Evolutionary conservation across 2,888 invertebrate species (phyloP).

Genomic region (Perithous albicinctus): DNA sequence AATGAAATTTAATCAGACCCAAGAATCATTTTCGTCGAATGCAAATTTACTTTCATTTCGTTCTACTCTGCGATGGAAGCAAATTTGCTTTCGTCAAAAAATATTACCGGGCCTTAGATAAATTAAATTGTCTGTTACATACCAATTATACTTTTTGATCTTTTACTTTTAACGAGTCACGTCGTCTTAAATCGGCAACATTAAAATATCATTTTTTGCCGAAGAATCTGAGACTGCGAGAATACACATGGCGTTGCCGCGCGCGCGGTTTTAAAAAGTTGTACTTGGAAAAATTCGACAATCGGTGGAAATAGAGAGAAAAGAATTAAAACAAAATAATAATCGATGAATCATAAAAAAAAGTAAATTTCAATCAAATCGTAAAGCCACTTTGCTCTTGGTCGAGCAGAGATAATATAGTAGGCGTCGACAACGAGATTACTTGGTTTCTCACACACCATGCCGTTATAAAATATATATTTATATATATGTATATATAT

Average conservation of each 20-base stretch:
- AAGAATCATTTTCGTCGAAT: no score
- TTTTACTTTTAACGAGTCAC: no score
- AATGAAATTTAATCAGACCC: no score
- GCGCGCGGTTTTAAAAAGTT: constrained; percentile 53
- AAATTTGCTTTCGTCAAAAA: no score
- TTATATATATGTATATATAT: not conserved
- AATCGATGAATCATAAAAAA: constrained; percentile 52
- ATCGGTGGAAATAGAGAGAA: constrained; percentile 30
- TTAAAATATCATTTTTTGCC: not conserved
- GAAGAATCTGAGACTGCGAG: not conserved
- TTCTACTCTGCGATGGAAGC: no score
- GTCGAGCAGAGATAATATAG: constrained; percentile 56
- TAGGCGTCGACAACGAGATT: constrained; percentile 67
- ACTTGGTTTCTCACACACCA: constrained; percentile 79
- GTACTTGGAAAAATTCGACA: constrained; percentile 47
- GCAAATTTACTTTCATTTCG: no score
- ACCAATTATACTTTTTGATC: no score
- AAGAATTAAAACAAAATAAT: constrained; percentile 55
- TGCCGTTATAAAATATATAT: constrained; percentile 71
- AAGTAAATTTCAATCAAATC: constrained; percentile 32
- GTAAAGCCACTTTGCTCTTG: constrained; percentile 62
- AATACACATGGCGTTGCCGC: constrained; percentile 31
- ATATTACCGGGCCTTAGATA: no score
- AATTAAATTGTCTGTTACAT: no score
- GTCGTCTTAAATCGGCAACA: no score